Evolutionary conservation across 2,797 vertebrate species (phyloP).

Genomic region (Eulemur albifrons): DNA sequence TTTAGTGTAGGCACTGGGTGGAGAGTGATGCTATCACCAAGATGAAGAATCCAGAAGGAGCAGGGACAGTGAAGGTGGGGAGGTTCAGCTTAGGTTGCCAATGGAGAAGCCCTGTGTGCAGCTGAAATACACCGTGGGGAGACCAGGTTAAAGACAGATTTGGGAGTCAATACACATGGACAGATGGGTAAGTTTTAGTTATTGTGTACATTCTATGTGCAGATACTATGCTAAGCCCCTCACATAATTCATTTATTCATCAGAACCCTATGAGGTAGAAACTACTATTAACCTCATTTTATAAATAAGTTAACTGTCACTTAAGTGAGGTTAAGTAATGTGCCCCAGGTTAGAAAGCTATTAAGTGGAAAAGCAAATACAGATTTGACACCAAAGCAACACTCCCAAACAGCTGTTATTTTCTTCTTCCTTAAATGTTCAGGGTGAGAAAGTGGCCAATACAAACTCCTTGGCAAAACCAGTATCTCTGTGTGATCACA

Average conservation of each 20-base stretch:
- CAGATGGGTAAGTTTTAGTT: background rate
- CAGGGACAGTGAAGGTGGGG: background rate
- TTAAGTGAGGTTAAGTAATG: background rate
- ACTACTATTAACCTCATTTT: background rate
- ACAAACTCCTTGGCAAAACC: background rate
- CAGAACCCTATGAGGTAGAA: background rate
- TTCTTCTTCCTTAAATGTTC: background rate
- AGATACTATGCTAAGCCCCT: background rate
- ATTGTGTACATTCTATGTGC: background rate
- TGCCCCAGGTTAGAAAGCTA: background rate
- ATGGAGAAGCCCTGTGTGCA: background rate
- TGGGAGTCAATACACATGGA: background rate
- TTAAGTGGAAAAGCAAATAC: background rate
- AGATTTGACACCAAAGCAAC: background rate
- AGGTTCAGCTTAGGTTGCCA: background rate
- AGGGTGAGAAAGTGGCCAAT: background rate
- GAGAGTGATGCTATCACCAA: background rate
- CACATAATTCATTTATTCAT: background rate
- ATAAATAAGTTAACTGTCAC: background rate
- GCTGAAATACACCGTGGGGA: background rate
- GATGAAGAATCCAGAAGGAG: background rate
- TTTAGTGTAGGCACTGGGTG: background rate
- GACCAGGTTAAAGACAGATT: background rate
- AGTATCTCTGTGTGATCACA: background rate
- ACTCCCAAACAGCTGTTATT: background rate